Conservation (phyloP, 2,113 vertebrate genomes). For the Alouatta palliata region DNA sequence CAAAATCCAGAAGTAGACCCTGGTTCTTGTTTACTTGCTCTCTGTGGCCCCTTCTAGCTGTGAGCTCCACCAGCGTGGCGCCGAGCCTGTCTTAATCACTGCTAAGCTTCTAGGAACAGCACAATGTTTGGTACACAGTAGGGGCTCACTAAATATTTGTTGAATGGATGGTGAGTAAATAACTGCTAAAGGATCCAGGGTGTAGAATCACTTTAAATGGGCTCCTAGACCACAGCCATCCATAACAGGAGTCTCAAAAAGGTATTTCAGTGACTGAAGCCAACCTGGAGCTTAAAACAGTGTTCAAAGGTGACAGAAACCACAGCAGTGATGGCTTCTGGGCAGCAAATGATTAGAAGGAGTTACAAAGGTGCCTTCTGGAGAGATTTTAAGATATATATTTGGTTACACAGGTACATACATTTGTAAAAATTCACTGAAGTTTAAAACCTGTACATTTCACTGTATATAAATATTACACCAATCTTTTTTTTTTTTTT, state of each 20-base stretch:
- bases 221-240: neutral
- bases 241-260: neutral
- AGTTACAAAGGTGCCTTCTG: neutral
- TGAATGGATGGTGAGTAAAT: neutral
- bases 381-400: neutral
- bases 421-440: neutral
- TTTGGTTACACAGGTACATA: neutral
- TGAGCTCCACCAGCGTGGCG: neutral
- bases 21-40: neutral
- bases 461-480: neutral
- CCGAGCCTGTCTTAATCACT: neutral
- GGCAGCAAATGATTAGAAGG: neutral
- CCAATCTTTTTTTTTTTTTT: neutral
- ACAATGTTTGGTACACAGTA: neutral
- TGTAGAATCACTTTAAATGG: neutral
- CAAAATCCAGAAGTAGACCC: neutral
- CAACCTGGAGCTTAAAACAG: neutral
- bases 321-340: neutral
- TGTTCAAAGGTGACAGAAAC: neutral
- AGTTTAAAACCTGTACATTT: neutral
- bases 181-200: neutral
- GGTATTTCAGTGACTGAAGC: neutral
- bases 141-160: neutral
- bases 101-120: neutral
- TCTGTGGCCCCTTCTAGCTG: neutral